Percentiles rank a stretch among this genome's conserved stretches.
phyloP scores from a whole-genome alignment of 2,888 invertebrate genomes.

The Ectobius pallidus region DNA sequence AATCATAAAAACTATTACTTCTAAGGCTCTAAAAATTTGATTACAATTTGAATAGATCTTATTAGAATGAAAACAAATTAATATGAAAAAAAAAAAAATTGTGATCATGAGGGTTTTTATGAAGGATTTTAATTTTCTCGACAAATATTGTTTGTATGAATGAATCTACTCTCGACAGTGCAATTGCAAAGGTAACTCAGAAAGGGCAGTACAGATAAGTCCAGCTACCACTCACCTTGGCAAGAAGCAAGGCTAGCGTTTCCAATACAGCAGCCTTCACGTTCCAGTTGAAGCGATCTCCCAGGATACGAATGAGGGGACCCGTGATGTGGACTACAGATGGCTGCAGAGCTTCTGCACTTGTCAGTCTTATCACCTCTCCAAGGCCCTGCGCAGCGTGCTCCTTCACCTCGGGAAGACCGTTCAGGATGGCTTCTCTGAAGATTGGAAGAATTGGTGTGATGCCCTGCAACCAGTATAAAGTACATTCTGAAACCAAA shows the following conservation, averaged over 20 bases:
- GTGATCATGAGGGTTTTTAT: too few relatives aligned
- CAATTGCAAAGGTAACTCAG: too few relatives aligned
- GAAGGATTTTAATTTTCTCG: too few relatives aligned
- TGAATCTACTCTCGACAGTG: too few relatives aligned
- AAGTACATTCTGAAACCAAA: background rate
- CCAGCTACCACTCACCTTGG: too few relatives aligned
- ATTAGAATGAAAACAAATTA: too few relatives aligned
- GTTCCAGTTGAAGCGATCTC: conserved; percentile 91
- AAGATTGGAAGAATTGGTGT: conserved; percentile 93
- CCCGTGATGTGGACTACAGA: conserved; percentile 98
- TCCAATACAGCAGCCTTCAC: conserved; percentile 97
- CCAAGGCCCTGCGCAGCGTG: conserved; percentile 91
- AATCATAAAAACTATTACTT: too few relatives aligned
- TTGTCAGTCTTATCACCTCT: conserved; percentile 82
- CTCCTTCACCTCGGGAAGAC: conserved; percentile 94
- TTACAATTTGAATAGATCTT: too few relatives aligned
- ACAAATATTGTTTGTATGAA: too few relatives aligned
- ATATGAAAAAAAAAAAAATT: too few relatives aligned
- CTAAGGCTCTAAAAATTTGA: too few relatives aligned
- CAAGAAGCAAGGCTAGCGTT: conserved; percentile 88
- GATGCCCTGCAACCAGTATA: conserved; percentile 67
- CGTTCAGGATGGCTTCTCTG: conserved; percentile 95
- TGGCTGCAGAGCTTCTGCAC: conserved; percentile 86
- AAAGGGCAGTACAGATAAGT: too few relatives aligned
- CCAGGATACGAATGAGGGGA: conserved; percentile 95